Percentiles rank a stretch among this genome's conserved stretches.
phyloP scores from a whole-genome alignment of 2,888 invertebrate species.

The Papilio protenor region DNA sequence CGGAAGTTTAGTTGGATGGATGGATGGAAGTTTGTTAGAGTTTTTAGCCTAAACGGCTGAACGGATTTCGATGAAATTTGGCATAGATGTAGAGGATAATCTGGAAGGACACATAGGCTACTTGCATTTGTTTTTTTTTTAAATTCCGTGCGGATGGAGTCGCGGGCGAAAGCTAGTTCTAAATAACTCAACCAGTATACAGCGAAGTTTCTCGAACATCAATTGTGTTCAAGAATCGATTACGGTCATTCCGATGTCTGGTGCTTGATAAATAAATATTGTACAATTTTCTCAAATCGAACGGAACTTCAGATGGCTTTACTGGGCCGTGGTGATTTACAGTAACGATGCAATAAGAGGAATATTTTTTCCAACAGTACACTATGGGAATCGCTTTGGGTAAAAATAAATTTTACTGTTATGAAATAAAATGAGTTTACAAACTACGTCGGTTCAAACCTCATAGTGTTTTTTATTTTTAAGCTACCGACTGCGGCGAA shows the following conservation, averaged over 20 bases:
- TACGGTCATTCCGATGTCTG: neutral
- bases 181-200: neutral
- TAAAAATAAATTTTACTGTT: slow-evolving; percentile 11
- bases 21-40: too few relatives aligned
- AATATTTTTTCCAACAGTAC: slow-evolving; percentile 1
- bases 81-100: too few relatives aligned
- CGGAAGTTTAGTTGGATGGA: too few relatives aligned
- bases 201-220: neutral
- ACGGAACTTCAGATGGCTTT: slow-evolving; percentile 25
- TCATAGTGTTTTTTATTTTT: neutral
- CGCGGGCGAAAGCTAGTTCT: too few relatives aligned
- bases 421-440: neutral
- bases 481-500: neutral
- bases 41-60: too few relatives aligned
- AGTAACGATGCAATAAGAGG: slow-evolving; percentile 11
- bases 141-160: too few relatives aligned
- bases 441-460: neutral
- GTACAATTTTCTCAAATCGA: slow-evolving; percentile 26
- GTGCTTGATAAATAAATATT: neutral
- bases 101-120: too few relatives aligned
- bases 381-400: neutral
- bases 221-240: neutral
- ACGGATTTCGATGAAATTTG: too few relatives aligned
- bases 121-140: too few relatives aligned
- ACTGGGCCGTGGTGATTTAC: slow-evolving; percentile 19